These are phyloP conservation scores for Lasioglossum vierecki DNA, from an alignment of 2,888 invertebrate genomes.

Conservation along the genomic window DNA sequence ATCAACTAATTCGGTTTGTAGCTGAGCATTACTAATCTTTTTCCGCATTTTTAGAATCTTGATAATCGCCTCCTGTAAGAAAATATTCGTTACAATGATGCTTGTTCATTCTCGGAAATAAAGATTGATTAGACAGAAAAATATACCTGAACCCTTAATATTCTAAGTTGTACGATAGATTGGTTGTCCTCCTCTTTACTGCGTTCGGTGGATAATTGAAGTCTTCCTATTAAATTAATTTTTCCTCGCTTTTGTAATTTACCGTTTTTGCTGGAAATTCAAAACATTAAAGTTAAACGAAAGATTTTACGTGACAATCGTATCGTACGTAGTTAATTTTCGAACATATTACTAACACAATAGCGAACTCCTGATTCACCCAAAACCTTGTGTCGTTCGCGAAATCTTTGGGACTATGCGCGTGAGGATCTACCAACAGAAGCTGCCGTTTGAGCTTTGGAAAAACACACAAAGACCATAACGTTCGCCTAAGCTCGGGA, in stretches of 20 bases:
- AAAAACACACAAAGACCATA: conserved; percentile 98
- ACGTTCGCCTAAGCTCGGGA: conserved; percentile 95
- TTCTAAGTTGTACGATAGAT: conserved; percentile 98
- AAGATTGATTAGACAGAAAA: conserved; percentile 17
- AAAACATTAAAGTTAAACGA: neutral
- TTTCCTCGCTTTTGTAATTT: conserved; percentile 97
- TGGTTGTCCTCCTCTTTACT: conserved; percentile 99
- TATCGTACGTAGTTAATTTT: neutral
- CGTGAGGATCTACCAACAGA: conserved; percentile 91
- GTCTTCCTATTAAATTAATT: conserved; percentile 97
- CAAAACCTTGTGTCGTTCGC: conserved; percentile 96
- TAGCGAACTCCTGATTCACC: conserved; percentile 98
- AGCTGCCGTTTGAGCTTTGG: conserved; percentile 98
- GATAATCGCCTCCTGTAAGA: conserved; percentile 96
- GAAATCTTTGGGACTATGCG: conserved; percentile 96
- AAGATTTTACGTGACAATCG: neutral
- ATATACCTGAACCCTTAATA: conserved; percentile 90
- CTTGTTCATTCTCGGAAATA: neutral
- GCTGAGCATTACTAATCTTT: conserved; percentile 95
- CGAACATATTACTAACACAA: conserved; percentile 85
- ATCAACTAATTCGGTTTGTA: conserved; percentile 98
- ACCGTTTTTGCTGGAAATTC: conserved; percentile 91
- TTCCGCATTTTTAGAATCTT: conserved; percentile 99
- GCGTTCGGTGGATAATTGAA: conserved; percentile 97
- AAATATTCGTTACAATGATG: conserved; percentile 9